Evolutionary conservation across 2,797 vertebrate species (phyloP), one percentile per base, ranked within the genome.

Genomic region (Coregonus ussuriensis): DNA sequence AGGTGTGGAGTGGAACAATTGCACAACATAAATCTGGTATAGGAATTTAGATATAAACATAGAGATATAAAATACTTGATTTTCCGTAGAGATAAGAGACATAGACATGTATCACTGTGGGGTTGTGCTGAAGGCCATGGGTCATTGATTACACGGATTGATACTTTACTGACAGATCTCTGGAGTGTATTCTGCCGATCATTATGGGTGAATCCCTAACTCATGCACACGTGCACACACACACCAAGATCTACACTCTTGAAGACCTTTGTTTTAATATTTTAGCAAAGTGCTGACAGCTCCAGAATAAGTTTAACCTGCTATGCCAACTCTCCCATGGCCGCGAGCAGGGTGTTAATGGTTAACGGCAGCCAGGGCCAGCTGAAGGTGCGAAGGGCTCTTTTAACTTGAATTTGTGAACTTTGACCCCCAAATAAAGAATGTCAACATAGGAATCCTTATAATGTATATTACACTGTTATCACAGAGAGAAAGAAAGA

Each of bases 281-380:
- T 68, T 11, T 53, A 63, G 14, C 66, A 15, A 77, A 79, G 73
- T 81, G 84, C 85, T 85, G 81, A 88, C 79, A 72, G 29, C 13
- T 63, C 65, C 65, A 65, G 37, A 83, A 79, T 41, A 82, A 54
- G 87, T 79, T 86, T 88, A 86, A 88, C 76, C 85, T 87, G 71
- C 33, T 31, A 53, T 54, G 25, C 9, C 71, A 66, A 75, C 25
- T 14, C 67, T 79, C 9, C 0, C n/a, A 52, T 41, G 74, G 47
- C 31, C 21, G 3, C 1, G 25, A 63, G n/a, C 59, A 4, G 3
- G 2, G 59, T 66, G 88, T 91, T 93, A 93, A 92, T 93, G 84
- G 82, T 92, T 93, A 88, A 91, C 72, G 16, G 56, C 53, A 62
- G 37, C 62, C 53, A 56, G 47, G 18, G 52, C 76, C 86, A 86